Evolutionary conservation across 1,140 invertebrate genomes (phyloP).

Genomic region (Lordiphosa stackelbergi): DNA sequence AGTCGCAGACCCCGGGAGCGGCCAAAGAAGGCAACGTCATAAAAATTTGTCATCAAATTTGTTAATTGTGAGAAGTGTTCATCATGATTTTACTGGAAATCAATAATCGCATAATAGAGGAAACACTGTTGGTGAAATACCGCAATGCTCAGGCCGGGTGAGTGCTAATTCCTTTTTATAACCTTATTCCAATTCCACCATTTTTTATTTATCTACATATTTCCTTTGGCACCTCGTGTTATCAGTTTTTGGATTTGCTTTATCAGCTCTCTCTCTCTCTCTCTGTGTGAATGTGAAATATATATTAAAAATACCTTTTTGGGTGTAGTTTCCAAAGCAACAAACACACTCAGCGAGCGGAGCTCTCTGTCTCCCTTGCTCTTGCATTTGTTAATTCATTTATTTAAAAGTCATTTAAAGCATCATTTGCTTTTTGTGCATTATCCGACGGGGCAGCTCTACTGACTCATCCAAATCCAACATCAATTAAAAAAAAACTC

Average conservation of each 20-base stretch:
- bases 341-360: constrained; percentile 23
- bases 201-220: constrained; percentile 39
- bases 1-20: constrained; percentile 52
- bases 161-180: constrained; percentile 78
- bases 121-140: constrained; percentile 95
- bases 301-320: not conserved
- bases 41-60: constrained; percentile 60
- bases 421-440: constrained; percentile 40
- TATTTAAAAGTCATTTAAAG: constrained; percentile 53
- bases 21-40: constrained; percentile 66
- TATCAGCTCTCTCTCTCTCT: constrained; percentile 1
- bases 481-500: not conserved
- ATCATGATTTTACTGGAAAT: constrained; percentile 98
- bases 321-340: too few relatives aligned
- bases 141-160: constrained; percentile 96
- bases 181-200: constrained; percentile 32
- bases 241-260: constrained; percentile 34
- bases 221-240: constrained; percentile 27
- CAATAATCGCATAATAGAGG: constrained; percentile 98
- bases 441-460: constrained; percentile 19
- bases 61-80: constrained; percentile 1
- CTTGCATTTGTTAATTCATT: constrained; percentile 50
- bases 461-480: constrained; percentile 50
- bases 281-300: not conserved
- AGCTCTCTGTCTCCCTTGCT: constrained; percentile 14